A percentile compares a stretch with the other conserved stretches of the same genome.
phyloP scores from a whole-genome alignment of 2,113 vertebrate genomes.

The Xiphorhynchus elegans region DNA sequence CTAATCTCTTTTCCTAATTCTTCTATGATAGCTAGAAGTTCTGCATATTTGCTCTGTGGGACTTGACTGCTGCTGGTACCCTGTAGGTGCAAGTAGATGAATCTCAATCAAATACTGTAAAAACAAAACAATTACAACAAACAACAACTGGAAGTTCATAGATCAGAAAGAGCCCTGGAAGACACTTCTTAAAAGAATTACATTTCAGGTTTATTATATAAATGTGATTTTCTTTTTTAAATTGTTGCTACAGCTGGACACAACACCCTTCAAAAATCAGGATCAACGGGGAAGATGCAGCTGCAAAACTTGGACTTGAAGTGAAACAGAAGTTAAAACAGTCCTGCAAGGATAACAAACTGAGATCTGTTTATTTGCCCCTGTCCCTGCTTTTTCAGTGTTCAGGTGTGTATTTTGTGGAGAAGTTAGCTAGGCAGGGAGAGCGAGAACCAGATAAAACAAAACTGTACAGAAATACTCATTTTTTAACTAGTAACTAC shows the following conservation, averaged over 20 bases:
- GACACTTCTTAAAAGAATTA: not conserved
- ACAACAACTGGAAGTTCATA: not conserved
- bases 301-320: not conserved
- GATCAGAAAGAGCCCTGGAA: not conserved
- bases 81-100: constrained; percentile 64
- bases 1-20: constrained; percentile 98
- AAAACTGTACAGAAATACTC: not conserved
- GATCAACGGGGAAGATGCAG: not conserved
- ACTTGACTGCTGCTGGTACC: constrained; percentile 90
- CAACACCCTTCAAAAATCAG: not conserved
- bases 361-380: not conserved
- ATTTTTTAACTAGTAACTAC: not conserved
- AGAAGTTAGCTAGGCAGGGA: not conserved
- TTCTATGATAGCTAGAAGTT: constrained; percentile 97
- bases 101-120: not conserved
- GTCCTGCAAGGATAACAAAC: not conserved
- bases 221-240: not conserved
- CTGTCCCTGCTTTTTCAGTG: not conserved
- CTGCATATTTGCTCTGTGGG: constrained; percentile 97
- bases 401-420: not conserved
- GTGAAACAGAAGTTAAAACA: not conserved
- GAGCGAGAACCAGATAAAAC: not conserved
- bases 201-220: not conserved
- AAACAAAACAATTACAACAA: not conserved
- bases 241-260: not conserved